Evolutionary conservation across 2,797 vertebrate species (phyloP).

Genomic region (Intellagama lesueurii): DNA sequence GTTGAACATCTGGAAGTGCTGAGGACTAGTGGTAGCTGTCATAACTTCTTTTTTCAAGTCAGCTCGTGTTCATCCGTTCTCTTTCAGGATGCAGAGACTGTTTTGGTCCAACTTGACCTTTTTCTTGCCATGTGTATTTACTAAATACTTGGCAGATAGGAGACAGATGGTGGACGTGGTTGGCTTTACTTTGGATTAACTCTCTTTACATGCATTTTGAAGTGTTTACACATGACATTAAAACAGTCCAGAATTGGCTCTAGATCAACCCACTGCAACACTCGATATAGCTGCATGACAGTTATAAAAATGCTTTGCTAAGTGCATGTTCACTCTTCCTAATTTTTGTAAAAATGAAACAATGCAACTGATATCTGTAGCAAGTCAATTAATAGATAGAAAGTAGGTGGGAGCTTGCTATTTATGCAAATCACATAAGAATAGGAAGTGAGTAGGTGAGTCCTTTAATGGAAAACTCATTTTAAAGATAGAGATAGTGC

Average conservation of each 20-base stretch:
- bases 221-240: background rate
- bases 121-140: slow-evolving; percentile 24
- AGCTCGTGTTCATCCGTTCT: slow-evolving; percentile 48
- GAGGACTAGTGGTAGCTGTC: slow-evolving; percentile 21
- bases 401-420: background rate
- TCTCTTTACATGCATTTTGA: background rate
- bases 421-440: background rate
- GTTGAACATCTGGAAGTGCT: slow-evolving; percentile 41
- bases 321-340: background rate
- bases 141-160: background rate
- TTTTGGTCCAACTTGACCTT: slow-evolving; percentile 6
- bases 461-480: background rate
- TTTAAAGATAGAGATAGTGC: background rate
- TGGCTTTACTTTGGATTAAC: background rate
- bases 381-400: background rate
- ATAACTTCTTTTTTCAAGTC: slow-evolving; percentile 34
- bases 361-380: background rate
- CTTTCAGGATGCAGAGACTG: slow-evolving; percentile 29
- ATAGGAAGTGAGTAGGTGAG: background rate
- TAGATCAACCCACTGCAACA: background rate
- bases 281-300: background rate
- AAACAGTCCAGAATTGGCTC: background rate
- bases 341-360: background rate
- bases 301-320: background rate
- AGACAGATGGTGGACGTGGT: background rate